phyloP scores from a whole-genome alignment of 2,888 invertebrate genomes.

The Euzophera pinguis region DNA sequence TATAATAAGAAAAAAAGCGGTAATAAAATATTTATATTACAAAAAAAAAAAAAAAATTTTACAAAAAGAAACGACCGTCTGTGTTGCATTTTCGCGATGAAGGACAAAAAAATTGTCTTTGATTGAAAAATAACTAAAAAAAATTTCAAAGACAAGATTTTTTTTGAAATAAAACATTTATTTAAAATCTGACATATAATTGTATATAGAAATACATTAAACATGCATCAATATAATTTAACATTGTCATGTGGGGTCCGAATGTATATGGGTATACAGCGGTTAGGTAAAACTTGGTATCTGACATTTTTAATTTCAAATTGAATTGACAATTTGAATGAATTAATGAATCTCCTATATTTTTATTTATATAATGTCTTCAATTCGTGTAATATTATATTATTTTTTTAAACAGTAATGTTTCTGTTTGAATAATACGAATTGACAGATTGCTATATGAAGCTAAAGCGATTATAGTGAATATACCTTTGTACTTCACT shows the following conservation, averaged over 20 bases:
- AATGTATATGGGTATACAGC: constrained; percentile 1
- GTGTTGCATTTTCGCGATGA: constrained; percentile 76
- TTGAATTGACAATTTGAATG: not conserved
- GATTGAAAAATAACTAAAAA: not conserved
- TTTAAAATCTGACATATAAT: constrained; percentile 51
- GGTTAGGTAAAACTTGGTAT: not conserved
- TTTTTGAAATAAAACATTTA: constrained; percentile 26
- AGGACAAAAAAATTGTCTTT: constrained; percentile 40
- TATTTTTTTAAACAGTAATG: no score
- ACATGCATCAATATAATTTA: constrained; percentile 48
- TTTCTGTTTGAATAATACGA: no score
- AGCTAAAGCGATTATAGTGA: no score
- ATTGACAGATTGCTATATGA: no score
- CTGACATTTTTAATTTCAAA: not conserved
- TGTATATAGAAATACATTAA: constrained; percentile 59
- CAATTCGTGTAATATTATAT: no score
- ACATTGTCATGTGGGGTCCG: constrained; percentile 41
- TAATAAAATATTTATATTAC: constrained; percentile 22
- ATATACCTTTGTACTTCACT: no score
- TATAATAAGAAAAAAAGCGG: constrained; percentile 7
- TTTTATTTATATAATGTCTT: no score
- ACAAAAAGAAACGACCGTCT: constrained; percentile 62
- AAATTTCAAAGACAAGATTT: constrained; percentile 31
- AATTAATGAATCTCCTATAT: no score
- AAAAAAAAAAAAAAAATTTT: constrained; percentile 19